Conservation (phyloP, 2,888 invertebrate species). For the Lasioglossum calceatum region DNA sequence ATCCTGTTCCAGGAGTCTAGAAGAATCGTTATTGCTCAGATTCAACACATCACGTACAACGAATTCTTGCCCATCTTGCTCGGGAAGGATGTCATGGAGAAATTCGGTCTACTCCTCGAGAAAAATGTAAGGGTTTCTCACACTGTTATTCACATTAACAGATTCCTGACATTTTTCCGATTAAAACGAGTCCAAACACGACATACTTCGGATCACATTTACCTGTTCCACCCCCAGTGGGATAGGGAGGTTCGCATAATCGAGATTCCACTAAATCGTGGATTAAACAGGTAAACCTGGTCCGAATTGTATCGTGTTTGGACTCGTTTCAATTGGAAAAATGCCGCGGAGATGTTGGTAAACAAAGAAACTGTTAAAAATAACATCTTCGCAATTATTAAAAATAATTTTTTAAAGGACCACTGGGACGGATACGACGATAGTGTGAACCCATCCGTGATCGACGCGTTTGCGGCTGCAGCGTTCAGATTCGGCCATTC, state of each 20-base stretch:
- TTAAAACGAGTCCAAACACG: neutral
- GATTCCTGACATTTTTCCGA: neutral
- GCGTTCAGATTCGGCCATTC: constrained; percentile 97
- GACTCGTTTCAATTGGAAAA: neutral
- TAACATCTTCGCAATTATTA: neutral
- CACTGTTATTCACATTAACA: neutral
- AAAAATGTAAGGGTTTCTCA: constrained; percentile 87
- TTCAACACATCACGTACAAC: constrained; percentile 96
- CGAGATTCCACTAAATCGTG: neutral
- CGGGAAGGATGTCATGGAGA: constrained; percentile 96
- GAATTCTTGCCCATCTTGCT: constrained; percentile 95
- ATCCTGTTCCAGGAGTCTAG: constrained; percentile 95
- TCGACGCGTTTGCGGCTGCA: constrained; percentile 95
- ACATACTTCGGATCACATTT: neutral
- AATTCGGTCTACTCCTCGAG: constrained; percentile 93
- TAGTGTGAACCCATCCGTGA: constrained; percentile 94
- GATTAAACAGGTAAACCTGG: neutral
- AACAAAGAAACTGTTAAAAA: neutral
- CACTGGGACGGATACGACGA: constrained; percentile 94
- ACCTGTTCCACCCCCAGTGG: neutral
- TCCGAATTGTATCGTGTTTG: neutral
- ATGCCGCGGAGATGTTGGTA: neutral
- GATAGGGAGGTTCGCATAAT: neutral
- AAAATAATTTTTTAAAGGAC: constrained; percentile 44
- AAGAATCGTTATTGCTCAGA: constrained; percentile 93